These are phyloP conservation scores for Echeneis naucrates DNA, from an alignment of 2,797 vertebrate species.

Conservation along the genomic window DNA sequence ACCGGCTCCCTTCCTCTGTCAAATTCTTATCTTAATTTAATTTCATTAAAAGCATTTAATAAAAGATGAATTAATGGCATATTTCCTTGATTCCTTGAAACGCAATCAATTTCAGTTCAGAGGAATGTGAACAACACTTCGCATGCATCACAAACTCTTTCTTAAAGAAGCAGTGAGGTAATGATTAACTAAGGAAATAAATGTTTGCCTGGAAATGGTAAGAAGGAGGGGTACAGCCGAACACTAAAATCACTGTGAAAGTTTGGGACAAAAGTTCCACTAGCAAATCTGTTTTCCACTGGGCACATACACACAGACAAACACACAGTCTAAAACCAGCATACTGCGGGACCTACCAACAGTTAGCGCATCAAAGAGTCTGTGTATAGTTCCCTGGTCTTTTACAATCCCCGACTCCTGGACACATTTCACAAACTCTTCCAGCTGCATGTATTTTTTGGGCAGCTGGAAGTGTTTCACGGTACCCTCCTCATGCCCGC, in stretches of 20 bases:
- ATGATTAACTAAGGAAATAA: constrained; percentile 68
- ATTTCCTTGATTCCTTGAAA: background rate
- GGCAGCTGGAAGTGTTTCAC: constrained; percentile 95
- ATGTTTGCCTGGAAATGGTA: constrained; percentile 51
- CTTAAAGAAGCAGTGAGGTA: constrained; percentile 55
- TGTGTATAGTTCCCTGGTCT: constrained; percentile 88
- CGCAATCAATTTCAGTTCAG: background rate
- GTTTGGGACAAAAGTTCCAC: background rate
- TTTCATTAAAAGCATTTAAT: too few species aligned
- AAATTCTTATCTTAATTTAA: background rate
- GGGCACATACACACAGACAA: background rate
- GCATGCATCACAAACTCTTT: constrained; percentile 2
- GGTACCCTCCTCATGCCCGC: constrained; percentile 61
- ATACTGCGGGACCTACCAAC: constrained; percentile 82
- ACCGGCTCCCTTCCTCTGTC: background rate
- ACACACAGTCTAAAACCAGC: background rate
- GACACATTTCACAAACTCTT: constrained; percentile 92
- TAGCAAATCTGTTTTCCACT: too few species aligned
- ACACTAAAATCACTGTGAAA: background rate
- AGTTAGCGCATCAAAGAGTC: constrained; percentile 94
- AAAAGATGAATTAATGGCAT: too few species aligned
- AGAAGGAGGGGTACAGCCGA: background rate
- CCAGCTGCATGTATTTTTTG: constrained; percentile 91
- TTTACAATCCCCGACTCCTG: constrained; percentile 96
- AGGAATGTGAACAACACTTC: constrained; percentile 27